These are phyloP conservation scores for Galaxias olidus DNA, from an alignment of 2,797 vertebrate genomes.

Conservation along the genomic window DNA sequence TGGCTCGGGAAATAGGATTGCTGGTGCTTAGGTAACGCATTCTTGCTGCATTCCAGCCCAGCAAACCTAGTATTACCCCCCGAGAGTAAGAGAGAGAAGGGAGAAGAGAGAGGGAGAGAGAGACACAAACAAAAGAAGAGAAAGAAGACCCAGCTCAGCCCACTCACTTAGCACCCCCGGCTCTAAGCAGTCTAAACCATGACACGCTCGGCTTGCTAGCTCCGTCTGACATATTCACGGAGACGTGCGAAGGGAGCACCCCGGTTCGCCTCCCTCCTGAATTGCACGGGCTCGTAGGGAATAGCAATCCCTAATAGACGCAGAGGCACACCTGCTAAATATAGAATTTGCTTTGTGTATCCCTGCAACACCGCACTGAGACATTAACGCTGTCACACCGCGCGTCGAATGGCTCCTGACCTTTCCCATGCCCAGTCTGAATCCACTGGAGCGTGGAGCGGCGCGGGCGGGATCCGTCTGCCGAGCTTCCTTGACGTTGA, in stretches of 20 bases:
- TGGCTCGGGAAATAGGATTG: no score
- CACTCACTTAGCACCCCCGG: not conserved
- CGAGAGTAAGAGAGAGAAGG: no score
- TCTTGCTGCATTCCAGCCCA: no score
- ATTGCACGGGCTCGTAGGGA: constrained; percentile 15
- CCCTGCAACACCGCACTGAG: constrained; percentile 10
- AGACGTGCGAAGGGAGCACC: constrained; percentile 9
- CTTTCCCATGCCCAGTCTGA: constrained; percentile 36
- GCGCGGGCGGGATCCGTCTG: constrained; percentile 32
- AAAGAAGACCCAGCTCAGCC: no score
- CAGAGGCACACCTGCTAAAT: not conserved
- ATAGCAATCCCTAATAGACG: constrained; percentile 21
- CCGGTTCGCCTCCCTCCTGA: constrained; percentile 7
- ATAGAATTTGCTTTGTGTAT: not conserved
- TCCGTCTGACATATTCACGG: not conserved
- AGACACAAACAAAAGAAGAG: not conserved
- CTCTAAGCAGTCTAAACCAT: constrained; percentile 4
- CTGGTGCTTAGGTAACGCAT: no score
- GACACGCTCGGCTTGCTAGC: constrained; percentile 7
- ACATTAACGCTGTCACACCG: constrained; percentile 40
- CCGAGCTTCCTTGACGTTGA: constrained; percentile 17
- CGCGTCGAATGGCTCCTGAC: constrained; percentile 45
- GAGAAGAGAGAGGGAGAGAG: not conserved
- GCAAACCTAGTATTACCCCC: no score
- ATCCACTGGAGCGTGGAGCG: constrained; percentile 25